These are phyloP conservation scores for Odontophorus gujanensis DNA, from an alignment of 2,113 vertebrate genomes.

Conservation along the genomic window DNA sequence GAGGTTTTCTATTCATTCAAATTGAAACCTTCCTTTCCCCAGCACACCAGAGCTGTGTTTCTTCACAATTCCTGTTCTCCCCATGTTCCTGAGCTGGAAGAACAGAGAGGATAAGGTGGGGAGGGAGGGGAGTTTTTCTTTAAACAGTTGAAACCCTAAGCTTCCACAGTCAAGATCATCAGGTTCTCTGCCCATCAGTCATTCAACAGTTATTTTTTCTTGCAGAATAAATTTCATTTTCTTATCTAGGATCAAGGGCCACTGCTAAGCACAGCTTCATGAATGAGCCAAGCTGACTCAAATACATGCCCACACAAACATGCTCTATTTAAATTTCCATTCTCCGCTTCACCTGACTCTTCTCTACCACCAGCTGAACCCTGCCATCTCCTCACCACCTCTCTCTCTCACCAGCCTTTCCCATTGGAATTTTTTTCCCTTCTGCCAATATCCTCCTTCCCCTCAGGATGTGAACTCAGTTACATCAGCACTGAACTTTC, in stretches of 20 bases:
- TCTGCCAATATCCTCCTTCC: not conserved
- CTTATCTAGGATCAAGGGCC: not conserved
- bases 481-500: constrained; percentile 50
- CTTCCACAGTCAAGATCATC: not conserved
- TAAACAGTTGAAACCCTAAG: not conserved
- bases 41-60: not conserved
- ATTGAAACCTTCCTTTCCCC: not conserved
- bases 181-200: not conserved
- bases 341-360: not conserved
- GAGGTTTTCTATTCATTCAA: constrained; percentile 8
- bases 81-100: not conserved
- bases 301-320: not conserved
- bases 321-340: not conserved
- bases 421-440: not conserved
- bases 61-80: not conserved
- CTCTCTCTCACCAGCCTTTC: not conserved
- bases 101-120: not conserved
- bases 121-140: not conserved
- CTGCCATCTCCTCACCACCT: not conserved
- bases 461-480: not conserved
- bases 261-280: not conserved
- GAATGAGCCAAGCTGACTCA: not conserved
- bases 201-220: not conserved
- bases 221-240: not conserved
- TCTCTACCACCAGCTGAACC: not conserved